Evolutionary conservation across 2,113 vertebrate genomes (phyloP).

Genomic region (Panthera leo): DNA sequence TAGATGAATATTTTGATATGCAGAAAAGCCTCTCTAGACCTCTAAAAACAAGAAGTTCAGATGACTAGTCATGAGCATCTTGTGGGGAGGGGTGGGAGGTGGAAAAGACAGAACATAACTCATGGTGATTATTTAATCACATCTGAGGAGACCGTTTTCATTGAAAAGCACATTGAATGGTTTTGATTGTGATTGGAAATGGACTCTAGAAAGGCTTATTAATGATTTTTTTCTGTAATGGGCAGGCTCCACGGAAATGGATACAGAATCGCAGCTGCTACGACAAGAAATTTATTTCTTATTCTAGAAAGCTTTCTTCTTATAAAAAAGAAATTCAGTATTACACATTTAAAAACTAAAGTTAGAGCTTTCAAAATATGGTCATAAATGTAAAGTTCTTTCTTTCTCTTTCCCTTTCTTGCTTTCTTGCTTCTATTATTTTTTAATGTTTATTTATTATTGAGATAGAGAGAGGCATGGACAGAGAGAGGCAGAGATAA

Average conservation of each 20-base stretch:
- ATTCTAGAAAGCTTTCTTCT: slow-evolving; percentile 37
- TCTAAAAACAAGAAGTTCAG: background rate
- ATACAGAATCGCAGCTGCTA: background rate
- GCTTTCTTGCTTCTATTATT: too few species aligned
- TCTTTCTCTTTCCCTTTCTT: too few species aligned
- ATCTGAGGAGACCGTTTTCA: background rate
- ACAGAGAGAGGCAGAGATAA: too few species aligned
- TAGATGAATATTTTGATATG: background rate
- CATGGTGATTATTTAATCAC: background rate
- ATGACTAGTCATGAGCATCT: background rate
- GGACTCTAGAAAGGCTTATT: background rate
- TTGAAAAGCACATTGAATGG: background rate
- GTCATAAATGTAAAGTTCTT: background rate
- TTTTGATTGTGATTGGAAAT: background rate
- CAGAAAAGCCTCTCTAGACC: background rate
- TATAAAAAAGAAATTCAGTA: slow-evolving; percentile 10
- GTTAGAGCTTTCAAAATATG: slow-evolving; percentile 20
- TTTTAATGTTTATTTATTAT: too few species aligned
- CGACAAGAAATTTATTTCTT: background rate
- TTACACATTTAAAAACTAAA: background rate
- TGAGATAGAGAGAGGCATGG: too few species aligned
- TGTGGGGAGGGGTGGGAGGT: background rate
- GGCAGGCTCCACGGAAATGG: background rate
- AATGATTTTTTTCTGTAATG: background rate
- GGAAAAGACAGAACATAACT: background rate